A percentile compares a stretch with the other conserved stretches of the same genome.
Conservation (phyloP, 2,888 invertebrate species). For the Nemurella pictetii region DNA sequence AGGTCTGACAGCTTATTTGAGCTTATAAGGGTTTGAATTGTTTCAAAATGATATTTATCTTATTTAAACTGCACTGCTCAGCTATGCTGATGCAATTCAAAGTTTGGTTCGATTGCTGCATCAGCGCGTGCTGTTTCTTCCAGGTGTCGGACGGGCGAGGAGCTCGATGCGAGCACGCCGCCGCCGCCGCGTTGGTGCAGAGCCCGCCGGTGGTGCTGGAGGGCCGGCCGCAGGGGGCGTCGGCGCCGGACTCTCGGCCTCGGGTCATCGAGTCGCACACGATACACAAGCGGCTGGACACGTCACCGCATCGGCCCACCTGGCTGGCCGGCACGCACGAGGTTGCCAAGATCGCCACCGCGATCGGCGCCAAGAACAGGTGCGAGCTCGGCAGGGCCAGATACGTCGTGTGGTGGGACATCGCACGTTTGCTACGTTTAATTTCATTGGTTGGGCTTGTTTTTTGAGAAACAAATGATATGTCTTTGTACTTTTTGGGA, state of each 20-base stretch:
- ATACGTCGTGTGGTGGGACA: conserved; percentile 42
- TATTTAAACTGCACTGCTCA: too few relatives aligned
- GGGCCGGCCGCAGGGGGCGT: conserved; percentile 17
- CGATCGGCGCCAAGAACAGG: neutral
- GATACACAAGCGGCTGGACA: conserved; percentile 2
- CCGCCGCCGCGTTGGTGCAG: neutral
- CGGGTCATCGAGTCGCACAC: conserved; percentile 33
- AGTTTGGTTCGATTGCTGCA: too few relatives aligned
- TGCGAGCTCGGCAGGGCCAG: conserved; percentile 46
- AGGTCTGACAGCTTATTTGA: too few relatives aligned
- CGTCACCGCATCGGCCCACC: conserved; percentile 50
- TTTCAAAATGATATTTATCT: too few relatives aligned
- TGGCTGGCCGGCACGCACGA: conserved; percentile 52
- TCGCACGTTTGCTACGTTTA: too few relatives aligned
- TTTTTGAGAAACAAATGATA: too few relatives aligned
- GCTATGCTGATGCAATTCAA: too few relatives aligned
- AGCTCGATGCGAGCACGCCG: neutral
- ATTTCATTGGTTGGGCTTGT: too few relatives aligned
- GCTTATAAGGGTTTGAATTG: too few relatives aligned
- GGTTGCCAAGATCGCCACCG: neutral
- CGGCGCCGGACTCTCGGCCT: neutral
- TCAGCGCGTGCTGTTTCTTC: too few relatives aligned
- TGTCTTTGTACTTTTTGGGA: too few relatives aligned
- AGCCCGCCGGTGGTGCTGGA: conserved; percentile 24
- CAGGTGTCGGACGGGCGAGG: neutral